Evolutionary conservation across 2,797 vertebrate species (phyloP).

Genomic region (Poeciliopsis infans): DNA sequence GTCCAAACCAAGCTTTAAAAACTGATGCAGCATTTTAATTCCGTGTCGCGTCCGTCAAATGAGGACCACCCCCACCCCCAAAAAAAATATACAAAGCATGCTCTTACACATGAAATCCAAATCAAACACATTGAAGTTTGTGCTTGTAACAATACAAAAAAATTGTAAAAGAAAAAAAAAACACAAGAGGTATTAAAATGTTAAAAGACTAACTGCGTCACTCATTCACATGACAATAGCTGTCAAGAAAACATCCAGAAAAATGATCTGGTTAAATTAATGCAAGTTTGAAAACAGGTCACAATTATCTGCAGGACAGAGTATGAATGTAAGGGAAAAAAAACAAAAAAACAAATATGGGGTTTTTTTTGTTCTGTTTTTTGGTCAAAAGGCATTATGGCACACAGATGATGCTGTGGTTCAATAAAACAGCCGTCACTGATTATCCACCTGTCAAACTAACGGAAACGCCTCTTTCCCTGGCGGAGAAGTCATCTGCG

Average conservation of each 20-base stretch:
- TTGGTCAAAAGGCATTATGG: neutral
- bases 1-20: neutral
- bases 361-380: neutral
- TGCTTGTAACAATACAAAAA: neutral
- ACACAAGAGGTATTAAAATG: neutral
- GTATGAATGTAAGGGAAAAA: neutral
- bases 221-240: neutral
- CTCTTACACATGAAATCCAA: neutral
- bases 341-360: neutral
- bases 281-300: neutral
- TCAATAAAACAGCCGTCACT: neutral
- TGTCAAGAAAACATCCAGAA: neutral
- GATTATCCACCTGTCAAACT: neutral
- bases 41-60: neutral
- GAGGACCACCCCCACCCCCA: neutral
- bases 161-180: too few species aligned
- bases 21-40: neutral
- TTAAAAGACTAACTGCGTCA: neutral
- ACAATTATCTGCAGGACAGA: neutral
- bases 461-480: neutral
- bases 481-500: constrained; percentile 38
- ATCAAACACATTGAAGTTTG: neutral
- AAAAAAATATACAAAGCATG: neutral
- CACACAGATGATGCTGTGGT: neutral
- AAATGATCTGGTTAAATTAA: neutral